Evolutionary conservation across 1,140 invertebrate genomes (phyloP).

Genomic region (Gryllus bimaculatus): DNA sequence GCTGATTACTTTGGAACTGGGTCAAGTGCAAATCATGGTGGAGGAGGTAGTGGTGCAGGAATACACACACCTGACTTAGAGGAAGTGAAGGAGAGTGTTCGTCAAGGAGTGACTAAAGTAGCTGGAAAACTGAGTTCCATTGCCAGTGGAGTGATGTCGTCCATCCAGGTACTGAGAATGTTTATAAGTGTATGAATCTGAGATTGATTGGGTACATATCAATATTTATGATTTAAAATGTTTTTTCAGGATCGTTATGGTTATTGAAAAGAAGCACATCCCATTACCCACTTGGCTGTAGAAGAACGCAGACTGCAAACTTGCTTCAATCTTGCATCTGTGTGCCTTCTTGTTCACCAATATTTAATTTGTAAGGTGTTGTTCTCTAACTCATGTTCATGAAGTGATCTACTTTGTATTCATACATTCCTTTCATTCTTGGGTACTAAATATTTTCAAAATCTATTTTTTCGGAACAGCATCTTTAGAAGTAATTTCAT

Average conservation of each 20-base stretch:
- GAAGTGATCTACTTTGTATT: not conserved
- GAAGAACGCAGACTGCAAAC: not conserved
- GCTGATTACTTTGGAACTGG: constrained; percentile 84
- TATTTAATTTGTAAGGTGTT: not conserved
- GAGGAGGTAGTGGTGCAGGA: constrained; percentile 24
- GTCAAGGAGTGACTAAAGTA: constrained; percentile 92
- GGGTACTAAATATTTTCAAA: not conserved
- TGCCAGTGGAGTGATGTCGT: constrained; percentile 88
- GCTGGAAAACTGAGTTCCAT: constrained; percentile 87
- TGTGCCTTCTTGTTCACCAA: not conserved
- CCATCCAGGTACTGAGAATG: constrained; percentile 57
- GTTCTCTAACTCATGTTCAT: not conserved
- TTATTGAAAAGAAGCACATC: not conserved
- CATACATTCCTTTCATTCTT: not conserved
- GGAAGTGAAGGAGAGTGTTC: constrained; percentile 92
- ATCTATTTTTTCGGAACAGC: not conserved
- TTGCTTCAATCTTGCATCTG: not conserved
- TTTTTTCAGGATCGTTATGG: not conserved
- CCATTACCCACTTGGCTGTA: not conserved
- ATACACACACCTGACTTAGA: constrained; percentile 68
- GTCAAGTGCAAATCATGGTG: constrained; percentile 30
- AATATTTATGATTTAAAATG: not conserved
- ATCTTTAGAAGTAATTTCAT: too few species aligned
- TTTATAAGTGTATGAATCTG: not conserved
- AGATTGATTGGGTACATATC: not conserved